Evolutionary conservation across 2,888 invertebrate genomes (phyloP), one percentile per base, ranked within the genome.

Genomic region (Agonopterix heracliana): DNA sequence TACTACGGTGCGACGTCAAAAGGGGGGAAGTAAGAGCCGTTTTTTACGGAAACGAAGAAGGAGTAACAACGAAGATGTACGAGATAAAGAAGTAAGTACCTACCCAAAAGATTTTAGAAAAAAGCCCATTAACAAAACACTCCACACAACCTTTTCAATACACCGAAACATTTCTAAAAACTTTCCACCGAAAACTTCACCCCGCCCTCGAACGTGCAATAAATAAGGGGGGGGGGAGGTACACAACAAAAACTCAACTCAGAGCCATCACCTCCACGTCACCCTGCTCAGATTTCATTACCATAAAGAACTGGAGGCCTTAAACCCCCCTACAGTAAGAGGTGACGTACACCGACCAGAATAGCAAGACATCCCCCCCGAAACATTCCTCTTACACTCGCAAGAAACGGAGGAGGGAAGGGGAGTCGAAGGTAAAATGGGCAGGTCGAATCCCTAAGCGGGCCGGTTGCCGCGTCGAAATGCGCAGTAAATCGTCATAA

Each of bases 401-500:
- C 48, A 48, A 36, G 50, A 46, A 59, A 43, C 48, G 14, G 56
- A 42, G 51, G 53, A 54, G 55, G 59, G 53, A 61, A 54, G 52
- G 51, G 66, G 57, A 77, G 45, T 63, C 81, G 11, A 54, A 45
- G 47, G 50, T 54, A 50, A 43, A 45, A 47, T 69, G 80, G 86
- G 60, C 64, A 76, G 67, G 71, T 70, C 72, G 74, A 77, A 75
- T 86, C 86, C 85, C 87, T 65, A 64, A 69, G 71, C 71, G 72
- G 70, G 70, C 67, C 68, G 63, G 71, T 63, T 66, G 67, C 71
- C 69, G 89, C 90, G 89, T 87, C 89, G 89, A 89, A 89, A 89
- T 88, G 89, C 75, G 84, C 78, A 82, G 84, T 85, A 85, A 85
- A 85, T 85, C 82, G 84, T 92, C 92, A 92, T 92, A 92, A 92